Evolutionary conservation across 2,797 vertebrate species (phyloP).

Genomic region (Xerus rutilus): DNA sequence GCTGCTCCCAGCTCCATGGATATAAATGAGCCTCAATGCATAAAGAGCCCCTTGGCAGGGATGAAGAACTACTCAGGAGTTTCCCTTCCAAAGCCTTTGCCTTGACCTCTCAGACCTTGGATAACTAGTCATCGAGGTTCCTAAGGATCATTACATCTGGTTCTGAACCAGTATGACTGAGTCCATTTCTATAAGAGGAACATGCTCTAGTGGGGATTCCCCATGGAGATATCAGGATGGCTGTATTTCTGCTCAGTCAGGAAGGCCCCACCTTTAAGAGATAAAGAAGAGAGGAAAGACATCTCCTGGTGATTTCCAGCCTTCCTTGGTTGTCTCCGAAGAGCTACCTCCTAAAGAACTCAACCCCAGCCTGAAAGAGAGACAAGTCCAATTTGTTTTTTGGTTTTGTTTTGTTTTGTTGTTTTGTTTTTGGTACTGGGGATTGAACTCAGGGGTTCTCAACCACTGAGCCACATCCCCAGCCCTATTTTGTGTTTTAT

Average conservation of each 20-base stretch:
- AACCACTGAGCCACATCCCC: too few species aligned
- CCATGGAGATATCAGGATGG: not conserved
- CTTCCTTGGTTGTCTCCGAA: constrained; percentile 44
- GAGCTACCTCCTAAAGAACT: constrained; percentile 59
- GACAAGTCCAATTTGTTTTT: not conserved
- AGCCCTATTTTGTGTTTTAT: too few species aligned
- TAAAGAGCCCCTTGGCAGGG: not conserved
- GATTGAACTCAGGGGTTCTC: too few species aligned
- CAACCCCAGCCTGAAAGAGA: constrained; percentile 62
- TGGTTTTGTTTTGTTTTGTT: too few species aligned
- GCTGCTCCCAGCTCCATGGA: not conserved
- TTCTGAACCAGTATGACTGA: not conserved
- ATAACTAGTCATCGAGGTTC: not conserved
- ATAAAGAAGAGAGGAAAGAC: not conserved
- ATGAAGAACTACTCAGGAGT: not conserved
- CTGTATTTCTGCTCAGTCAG: not conserved
- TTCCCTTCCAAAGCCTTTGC: not conserved
- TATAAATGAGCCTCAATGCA: not conserved
- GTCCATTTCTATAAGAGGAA: not conserved
- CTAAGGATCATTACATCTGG: not conserved
- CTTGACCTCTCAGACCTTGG: not conserved
- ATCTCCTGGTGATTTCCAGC: not conserved
- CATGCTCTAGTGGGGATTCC: not conserved
- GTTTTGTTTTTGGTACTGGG: too few species aligned
- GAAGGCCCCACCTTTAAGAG: not conserved